Evolutionary conservation across 1,140 invertebrate genomes (phyloP), one percentile per base, ranked within the genome.

Genomic region (Brachystomella parvula): DNA sequence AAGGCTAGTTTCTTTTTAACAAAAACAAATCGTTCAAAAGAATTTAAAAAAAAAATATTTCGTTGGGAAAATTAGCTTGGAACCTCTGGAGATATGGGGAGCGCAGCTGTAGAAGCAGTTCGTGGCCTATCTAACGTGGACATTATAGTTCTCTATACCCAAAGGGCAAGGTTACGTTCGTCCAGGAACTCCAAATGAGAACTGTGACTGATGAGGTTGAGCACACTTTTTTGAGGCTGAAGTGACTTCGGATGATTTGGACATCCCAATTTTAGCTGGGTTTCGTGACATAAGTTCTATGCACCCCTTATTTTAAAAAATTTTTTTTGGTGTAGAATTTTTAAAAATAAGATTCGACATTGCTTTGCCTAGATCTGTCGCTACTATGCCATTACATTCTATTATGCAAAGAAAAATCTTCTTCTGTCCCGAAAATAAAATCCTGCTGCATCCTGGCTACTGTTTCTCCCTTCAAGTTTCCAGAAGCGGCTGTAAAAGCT

Each of bases 11-110:
- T 47, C 2, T 29, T 17, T 39, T 57, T 6, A 24, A 1, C 77
- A 68, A 75, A 78, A 19, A n/a, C n/a, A n/a, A n/a, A n/a, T n/a
- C n/a, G n/a, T n/a, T 56, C 6, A 75, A 28, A 44, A 3, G 47
- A n/a, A 3, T 63, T 9, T 29, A 29, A 47, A 12, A 59, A 59
- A 59, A 61, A 3, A 28, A 60, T 35, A 39, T 24, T 61, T 39
- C 39, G n/a, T 61, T 15, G n/a, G 12, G 12, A 19, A 26, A 56
- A 17, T 15, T 9, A 67, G 65, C 33, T 73, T 77, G 81, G 75
- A 9, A 82, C 81, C 6, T 81, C 81, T 35, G 81, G 81, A 6
- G 81, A 82, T 70, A 82, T 81, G 0, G 81, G 81, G 30, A 79
- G 80, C 75, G 75, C 81, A 17, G 81, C 81, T 3, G 79, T 82